Percentiles rank a stretch among this genome's conserved stretches.
These are phyloP conservation scores for Ophion costatus DNA, from an alignment of 2,888 invertebrate species.

Conservation along the genomic window DNA sequence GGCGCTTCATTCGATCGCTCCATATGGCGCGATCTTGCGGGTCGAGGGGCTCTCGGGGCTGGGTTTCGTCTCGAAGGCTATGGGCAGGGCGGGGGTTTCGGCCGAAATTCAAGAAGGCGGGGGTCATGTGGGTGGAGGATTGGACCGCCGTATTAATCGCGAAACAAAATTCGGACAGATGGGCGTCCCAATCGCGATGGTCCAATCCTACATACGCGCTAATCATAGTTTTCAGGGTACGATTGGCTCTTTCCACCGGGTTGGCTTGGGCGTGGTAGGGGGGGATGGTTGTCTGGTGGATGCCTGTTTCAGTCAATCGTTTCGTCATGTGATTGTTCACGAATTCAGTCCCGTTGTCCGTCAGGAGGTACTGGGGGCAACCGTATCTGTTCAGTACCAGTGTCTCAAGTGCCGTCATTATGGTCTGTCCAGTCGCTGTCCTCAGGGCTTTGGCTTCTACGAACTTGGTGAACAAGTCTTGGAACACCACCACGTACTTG, in stretches of 20 bases:
- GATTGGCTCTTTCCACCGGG: neutral
- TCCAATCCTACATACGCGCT: too few relatives aligned
- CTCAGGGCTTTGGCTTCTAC: slow-evolving; percentile 16
- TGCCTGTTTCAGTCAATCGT: neutral
- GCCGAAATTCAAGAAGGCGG: too few relatives aligned
- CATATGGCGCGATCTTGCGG: neutral
- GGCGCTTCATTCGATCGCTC: neutral
- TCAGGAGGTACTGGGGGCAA: neutral
- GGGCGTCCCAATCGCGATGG: too few relatives aligned
- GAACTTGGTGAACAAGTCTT: slow-evolving; percentile 65
- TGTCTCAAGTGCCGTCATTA: neutral
- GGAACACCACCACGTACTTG: slow-evolving; percentile 47
- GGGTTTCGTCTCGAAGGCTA: too few relatives aligned
- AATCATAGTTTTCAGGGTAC: neutral
- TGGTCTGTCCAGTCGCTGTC: neutral
- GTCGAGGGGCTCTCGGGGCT: neutral
- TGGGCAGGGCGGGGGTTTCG: too few relatives aligned
- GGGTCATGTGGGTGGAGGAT: too few relatives aligned
- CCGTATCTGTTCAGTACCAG: slow-evolving; percentile 4
- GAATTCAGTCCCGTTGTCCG: too few relatives aligned
- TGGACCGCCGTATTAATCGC: too few relatives aligned
- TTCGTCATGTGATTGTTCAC: neutral
- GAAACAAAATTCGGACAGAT: too few relatives aligned
- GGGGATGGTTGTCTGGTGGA: neutral
- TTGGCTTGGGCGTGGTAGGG: slow-evolving; percentile 29